Conservation (phyloP, 2,888 invertebrate species). For the Sylvicola fuscatus region DNA sequence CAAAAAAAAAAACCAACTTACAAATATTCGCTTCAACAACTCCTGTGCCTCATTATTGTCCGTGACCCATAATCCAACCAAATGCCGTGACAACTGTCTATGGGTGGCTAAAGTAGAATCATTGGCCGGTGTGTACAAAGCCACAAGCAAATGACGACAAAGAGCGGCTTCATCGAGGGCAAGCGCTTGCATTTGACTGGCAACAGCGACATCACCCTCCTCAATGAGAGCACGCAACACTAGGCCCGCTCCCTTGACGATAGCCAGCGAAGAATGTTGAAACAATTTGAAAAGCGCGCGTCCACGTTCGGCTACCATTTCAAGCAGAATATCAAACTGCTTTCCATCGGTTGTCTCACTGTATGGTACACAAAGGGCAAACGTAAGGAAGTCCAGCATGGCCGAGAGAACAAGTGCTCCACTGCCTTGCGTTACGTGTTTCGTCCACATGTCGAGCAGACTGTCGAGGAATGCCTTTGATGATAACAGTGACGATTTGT, state of each 20-base stretch:
- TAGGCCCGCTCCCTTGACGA: constrained; percentile 94
- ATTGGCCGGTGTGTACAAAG: constrained; percentile 70
- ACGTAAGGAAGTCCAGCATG: constrained; percentile 96
- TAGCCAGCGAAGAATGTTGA: constrained; percentile 92
- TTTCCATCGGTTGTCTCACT: constrained; percentile 97
- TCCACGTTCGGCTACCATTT: constrained; percentile 85
- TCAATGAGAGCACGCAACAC: constrained; percentile 96
- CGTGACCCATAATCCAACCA: constrained; percentile 90
- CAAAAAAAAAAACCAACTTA: constrained; percentile 22
- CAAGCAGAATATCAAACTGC: constrained; percentile 80
- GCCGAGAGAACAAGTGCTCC: constrained; percentile 92
- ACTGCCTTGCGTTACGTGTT: constrained; percentile 84
- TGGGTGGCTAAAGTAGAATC: constrained; percentile 63
- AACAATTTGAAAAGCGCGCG: constrained; percentile 81
- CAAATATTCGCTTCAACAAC: constrained; percentile 70
- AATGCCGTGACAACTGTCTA: constrained; percentile 73
- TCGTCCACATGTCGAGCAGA: constrained; percentile 84
- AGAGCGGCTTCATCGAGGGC: constrained; percentile 93
- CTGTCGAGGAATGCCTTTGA: constrained; percentile 82
- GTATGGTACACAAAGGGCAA: constrained; percentile 94
- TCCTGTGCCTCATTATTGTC: constrained; percentile 83
- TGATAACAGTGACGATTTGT: constrained; percentile 88
- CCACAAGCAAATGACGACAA: constrained; percentile 75
- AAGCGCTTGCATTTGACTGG: constrained; percentile 84
- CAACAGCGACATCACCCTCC: constrained; percentile 84